Base-by-base conservation (phyloP, 1,140 invertebrate genomes). In the Ceratosolen solmsi region DNA sequence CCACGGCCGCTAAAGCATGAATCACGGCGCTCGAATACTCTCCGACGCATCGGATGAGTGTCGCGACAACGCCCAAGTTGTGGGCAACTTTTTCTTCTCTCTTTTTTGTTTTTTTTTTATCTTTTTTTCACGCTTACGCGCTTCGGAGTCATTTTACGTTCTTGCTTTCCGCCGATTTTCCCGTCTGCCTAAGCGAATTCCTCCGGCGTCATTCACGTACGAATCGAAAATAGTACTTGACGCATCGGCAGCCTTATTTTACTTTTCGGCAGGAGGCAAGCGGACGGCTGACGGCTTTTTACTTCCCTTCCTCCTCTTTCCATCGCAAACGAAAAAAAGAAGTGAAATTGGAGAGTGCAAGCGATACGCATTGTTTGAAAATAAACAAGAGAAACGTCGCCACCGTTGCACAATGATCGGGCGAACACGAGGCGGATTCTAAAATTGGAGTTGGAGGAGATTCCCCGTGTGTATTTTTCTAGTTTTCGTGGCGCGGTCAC, bases 331-430 rank as follows among this genome's bases (percentile, higher is more conserved):
- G n/a, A 30, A 36, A 22, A 65, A 36, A 49, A 41, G 54, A 49
- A 30, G n/a, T 27, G 79, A 56, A 70, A 70, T 56, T 20, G 60
- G 72, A 75, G 79, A 81, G 41, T 33, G 30, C 7, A 11, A 65
- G 30, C 25, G 38, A 65, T 33, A 46, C n/a, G 0, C 25, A 38
- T 76, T 56, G 46, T 77, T 82, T 71, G 60, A 78, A 73, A 82
- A 79, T 82, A 78, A 78, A 78, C 70, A 78, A 73, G 68, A 71
- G 74, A 25, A 70, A 58, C 60, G 36, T 49, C 38, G 46, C 38
- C 27, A 13, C 9, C 4, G 38, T 79, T 82, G 81, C 81, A 73
- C 81, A 82, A 82, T 79, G 68, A 79, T 82, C 80, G 30, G 2
- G n/a, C 46, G 56, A 30, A n/a, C 8, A 25, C 17, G 36, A 51